Percentiles rank a stretch among this genome's conserved stretches.
phyloP scores from a whole-genome alignment of 2,888 invertebrate genomes.

The Ophraella communa region DNA sequence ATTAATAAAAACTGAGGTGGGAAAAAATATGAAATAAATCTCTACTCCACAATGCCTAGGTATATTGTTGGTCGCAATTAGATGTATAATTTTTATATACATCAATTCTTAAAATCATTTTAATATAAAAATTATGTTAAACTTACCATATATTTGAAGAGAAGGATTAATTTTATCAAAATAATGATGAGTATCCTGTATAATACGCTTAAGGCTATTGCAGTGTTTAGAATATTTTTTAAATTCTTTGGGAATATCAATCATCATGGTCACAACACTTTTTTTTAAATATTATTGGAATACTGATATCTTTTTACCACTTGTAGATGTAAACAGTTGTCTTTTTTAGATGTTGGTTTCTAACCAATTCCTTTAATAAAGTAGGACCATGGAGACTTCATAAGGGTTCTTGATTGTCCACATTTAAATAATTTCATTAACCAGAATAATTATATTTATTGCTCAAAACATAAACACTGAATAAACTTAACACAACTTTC shows the following conservation, averaged over 20 bases:
- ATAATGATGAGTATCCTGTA: conserved; percentile 54
- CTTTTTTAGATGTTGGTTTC: conserved; percentile 1
- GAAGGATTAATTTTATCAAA: conserved; percentile 56
- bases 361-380: conserved; percentile 22
- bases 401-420: conserved; percentile 12
- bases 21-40: too few relatives aligned
- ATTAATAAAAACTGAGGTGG: too few relatives aligned
- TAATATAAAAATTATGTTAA: conserved; percentile 1
- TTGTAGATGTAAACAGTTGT: not conserved
- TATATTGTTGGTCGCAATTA: not conserved
- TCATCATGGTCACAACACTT: conserved; percentile 44
- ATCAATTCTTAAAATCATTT: conserved; percentile 2
- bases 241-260: conserved; percentile 54
- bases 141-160: conserved; percentile 53
- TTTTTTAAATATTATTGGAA: conserved; percentile 6
- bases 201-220: conserved; percentile 53
- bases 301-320: conserved; percentile 12
- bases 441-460: conserved; percentile 6
- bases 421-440: conserved; percentile 13
- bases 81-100: not conserved
- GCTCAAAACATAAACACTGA: conserved; percentile 10
- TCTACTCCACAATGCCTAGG: too few relatives aligned
- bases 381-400: conserved; percentile 22
- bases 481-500: not conserved
- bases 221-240: conserved; percentile 55